Evolutionary conservation across 2,888 invertebrate species (phyloP).

Genomic region (Catocala nupta): DNA sequence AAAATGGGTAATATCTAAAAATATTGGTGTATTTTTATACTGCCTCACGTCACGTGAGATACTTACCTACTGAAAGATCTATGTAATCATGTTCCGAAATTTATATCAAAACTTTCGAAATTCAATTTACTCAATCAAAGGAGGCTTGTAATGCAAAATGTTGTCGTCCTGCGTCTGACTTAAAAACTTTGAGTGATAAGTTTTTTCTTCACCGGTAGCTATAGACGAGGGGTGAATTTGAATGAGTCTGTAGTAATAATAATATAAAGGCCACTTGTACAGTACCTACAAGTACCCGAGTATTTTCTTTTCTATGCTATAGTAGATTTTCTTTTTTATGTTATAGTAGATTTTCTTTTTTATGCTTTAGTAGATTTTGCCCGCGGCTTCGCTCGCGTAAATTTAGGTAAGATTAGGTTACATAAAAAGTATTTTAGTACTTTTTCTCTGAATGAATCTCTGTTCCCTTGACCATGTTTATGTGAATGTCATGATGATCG

Average conservation of each 20-base stretch:
- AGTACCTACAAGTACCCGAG: not conserved
- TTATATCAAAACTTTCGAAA: constrained; percentile 39
- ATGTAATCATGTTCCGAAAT: constrained; percentile 14
- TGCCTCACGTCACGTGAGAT: not conserved
- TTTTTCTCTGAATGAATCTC: too few relatives aligned
- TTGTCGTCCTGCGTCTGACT: constrained; percentile 41
- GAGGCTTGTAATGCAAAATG: constrained; percentile 58
- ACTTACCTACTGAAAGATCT: not conserved
- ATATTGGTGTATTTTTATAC: not conserved
- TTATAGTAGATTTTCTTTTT: not conserved
- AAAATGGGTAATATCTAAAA: too few relatives aligned
- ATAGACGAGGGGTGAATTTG: constrained; percentile 53
- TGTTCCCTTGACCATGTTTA: too few relatives aligned
- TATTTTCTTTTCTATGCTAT: not conserved
- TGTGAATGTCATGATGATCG: too few relatives aligned
- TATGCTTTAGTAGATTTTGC: too few relatives aligned
- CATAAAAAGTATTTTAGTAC: too few relatives aligned
- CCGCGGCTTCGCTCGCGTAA: too few relatives aligned
- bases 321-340: not conserved
- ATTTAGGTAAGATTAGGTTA: too few relatives aligned
- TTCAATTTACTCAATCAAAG: constrained; percentile 49
- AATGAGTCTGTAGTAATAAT: constrained; percentile 36
- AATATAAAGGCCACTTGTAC: not conserved
- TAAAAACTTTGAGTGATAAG: constrained; percentile 55
- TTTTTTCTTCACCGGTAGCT: constrained; percentile 37